Evolutionary conservation across 2,888 invertebrate genomes (phyloP).

Genomic region (Drosophila cracens): DNA sequence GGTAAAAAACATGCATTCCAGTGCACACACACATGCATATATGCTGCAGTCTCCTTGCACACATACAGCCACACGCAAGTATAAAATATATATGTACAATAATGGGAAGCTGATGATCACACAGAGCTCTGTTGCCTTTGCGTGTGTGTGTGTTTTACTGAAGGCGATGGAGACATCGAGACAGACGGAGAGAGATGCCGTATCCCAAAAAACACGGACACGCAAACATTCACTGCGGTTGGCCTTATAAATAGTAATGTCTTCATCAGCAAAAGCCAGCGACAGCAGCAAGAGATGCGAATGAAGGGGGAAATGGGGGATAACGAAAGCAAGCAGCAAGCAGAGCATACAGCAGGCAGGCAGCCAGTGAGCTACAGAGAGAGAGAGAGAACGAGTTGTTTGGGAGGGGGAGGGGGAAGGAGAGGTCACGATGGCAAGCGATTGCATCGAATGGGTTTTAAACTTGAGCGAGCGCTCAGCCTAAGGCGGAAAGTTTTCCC

Average conservation of each 20-base stretch:
- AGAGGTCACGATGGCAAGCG: slow-evolving; percentile 26
- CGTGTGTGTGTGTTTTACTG: slow-evolving; percentile 26
- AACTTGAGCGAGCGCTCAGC: slow-evolving; percentile 23
- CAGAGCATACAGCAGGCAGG: not conserved
- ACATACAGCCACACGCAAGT: not conserved
- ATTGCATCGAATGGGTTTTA: slow-evolving; percentile 49
- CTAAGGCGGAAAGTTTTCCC: slow-evolving; percentile 11
- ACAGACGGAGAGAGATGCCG: slow-evolving; percentile 8
- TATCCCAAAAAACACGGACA: slow-evolving; percentile 32
- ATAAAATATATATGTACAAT: slow-evolving; percentile 11
- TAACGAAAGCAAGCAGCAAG: slow-evolving; percentile 3
- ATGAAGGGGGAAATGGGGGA: not conserved
- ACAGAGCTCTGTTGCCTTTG: slow-evolving; percentile 4
- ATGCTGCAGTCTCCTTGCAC: slow-evolving; percentile 1
- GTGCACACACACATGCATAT: not conserved
- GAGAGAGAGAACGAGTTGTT: not conserved
- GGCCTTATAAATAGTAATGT: slow-evolving; percentile 71
- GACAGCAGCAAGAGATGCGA: slow-evolving; percentile 38
- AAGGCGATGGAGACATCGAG: slow-evolving; percentile 5
- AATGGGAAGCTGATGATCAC: slow-evolving; percentile 41
- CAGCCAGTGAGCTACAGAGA: not conserved
- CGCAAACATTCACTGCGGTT: slow-evolving; percentile 59
- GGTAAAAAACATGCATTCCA: not conserved
- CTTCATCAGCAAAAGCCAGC: slow-evolving; percentile 60
- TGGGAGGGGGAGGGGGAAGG: not conserved